Evolutionary conservation across 2,888 invertebrate species (phyloP), one percentile per base, ranked within the genome.

Genomic region (Dynastes grantii): DNA sequence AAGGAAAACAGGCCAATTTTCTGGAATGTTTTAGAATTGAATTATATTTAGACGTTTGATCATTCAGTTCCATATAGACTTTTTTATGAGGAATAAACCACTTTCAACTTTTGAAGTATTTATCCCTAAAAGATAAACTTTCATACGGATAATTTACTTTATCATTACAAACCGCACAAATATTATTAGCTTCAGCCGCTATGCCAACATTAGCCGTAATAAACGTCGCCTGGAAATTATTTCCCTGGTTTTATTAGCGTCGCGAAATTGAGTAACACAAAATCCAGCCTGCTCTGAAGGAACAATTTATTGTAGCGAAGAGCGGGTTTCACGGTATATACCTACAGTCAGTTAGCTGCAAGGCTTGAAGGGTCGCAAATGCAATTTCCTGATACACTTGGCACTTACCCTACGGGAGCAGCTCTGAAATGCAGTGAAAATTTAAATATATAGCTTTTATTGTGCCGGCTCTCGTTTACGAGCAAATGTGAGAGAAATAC

Each of bases 381-480:
- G 53, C 53, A 53, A 53, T 53, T 53, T 53, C 53, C 53, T 16
- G 16, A 16, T 53, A 53, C 16, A 53, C 53, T 53, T 53, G 16
- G n/a, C 53, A 16, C n/a, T 16, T 53, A 53, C 16, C 16, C 32
- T 37, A 37, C 32, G 32, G 32, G 32, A 4, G 53, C 53, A 53
- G 53, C 3, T 53, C 16, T 53, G 16, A n/a, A 16, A 53, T n/a
- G 53, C n/a, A 6, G 53, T 53, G 53, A 53, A 53, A 53, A 16
- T 53, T 53, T 53, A 53, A 53, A 53, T 53, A 53, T 53, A n/a
- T 53, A n/a, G 53, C 6, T 3, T 53, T 53, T 53, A 53, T 53
- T 53, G 53, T 16, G 16, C 2, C 4, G 16, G 13, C 53, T 53
- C 13, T 53, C 53, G n/a, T 53, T 16, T 16, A 16, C 53, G 16